Base-by-base conservation (phyloP, 1,140 invertebrate genomes). In the Caenorhabditis latens region DNA sequence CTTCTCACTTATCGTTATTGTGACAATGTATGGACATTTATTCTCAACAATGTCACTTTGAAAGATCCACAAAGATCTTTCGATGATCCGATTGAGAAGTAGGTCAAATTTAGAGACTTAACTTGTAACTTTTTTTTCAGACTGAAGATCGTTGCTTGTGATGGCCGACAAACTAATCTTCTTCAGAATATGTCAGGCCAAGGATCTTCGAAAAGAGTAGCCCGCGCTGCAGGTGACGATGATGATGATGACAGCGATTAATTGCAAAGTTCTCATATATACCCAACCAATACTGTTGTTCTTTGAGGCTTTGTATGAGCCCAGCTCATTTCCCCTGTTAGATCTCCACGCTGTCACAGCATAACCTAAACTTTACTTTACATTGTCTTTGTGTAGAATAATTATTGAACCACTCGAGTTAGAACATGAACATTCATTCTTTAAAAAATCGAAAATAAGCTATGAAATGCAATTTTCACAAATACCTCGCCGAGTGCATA, bases 21-120 rank as follows among this genome's bases (percentile, higher is more conserved):
- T 95, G 98, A 99, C 94, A 99, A 99, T 94, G 98, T 99, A 0
- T 99, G 98, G 98, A 99, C 98, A n/a, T 98, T 99, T 92, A 96
- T 99, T 94, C 94, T 99, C 87, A 97, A 98, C 93, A 96, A 99
- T 94, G 97, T 99, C 19, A 98, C 99, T 93, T 99, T 99, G 92
- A 94, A 96, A 89, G 98, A 99, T 53, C 46, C 71, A 14, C 71
- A 79, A 24, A n/a, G 71, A 50, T 79, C 71, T 2, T 79, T 79
- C 53, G 71, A 79, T 32, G 71, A 79, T n/a, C 71, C 71, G 1
- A 50, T 79, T 53, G 71, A 53, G 43, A 79, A 79, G 71, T 79
- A 46, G 24, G 65, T n/a, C 1, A 46, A 46, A 7, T 50, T 53
- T 24, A 13, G 1, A 19, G 11, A 7, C 21, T 21, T 79, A 43